phyloP scores from a whole-genome alignment of 2,113 vertebrate genomes.

The Parotia lawesii region DNA sequence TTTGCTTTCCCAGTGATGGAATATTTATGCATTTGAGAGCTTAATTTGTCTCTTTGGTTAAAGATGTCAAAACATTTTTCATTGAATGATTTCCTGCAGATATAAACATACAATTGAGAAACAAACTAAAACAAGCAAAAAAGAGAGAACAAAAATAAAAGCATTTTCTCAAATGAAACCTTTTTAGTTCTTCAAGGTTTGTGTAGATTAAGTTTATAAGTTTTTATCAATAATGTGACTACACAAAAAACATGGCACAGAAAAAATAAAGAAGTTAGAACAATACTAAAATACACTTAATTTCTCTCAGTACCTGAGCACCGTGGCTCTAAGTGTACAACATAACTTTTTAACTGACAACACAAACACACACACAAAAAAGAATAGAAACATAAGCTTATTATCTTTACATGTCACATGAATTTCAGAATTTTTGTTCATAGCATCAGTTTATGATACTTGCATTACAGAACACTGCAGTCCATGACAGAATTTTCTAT shows the following conservation, averaged over 20 bases:
- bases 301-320: background rate
- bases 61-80: background rate
- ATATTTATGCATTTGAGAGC: background rate
- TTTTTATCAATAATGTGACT: background rate
- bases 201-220: background rate
- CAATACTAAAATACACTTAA: background rate
- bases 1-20: background rate
- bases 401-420: background rate
- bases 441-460: background rate
- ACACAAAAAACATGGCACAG: background rate
- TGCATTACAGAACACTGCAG: background rate
- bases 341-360: background rate
- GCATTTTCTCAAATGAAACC: accelerated
- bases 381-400: background rate
- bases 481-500: background rate
- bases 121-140: background rate
- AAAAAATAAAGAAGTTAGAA: background rate
- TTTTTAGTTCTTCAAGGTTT: background rate
- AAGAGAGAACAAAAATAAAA: background rate
- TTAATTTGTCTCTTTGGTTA: background rate
- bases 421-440: background rate
- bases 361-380: background rate
- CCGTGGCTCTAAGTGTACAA: background rate
- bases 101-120: background rate
- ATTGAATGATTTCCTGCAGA: background rate